Evolutionary conservation across 2,888 invertebrate genomes (phyloP), one percentile per base, ranked within the genome.

Genomic region (Ormyrus thymus): DNA sequence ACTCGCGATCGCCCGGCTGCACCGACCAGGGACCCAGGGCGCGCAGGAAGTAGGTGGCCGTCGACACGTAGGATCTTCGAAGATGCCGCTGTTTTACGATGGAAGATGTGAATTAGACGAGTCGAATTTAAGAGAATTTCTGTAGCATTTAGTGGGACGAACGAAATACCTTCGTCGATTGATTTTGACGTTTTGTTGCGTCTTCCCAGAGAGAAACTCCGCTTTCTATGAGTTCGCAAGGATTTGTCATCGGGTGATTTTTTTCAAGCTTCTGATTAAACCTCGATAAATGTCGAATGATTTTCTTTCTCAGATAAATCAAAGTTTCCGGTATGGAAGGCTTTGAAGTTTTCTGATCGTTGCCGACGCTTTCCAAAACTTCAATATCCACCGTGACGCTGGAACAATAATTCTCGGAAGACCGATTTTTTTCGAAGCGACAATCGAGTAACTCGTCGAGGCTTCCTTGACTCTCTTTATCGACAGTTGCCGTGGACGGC

Each of bases 21-120:
- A 92, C 86, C 15, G 89, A 87, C 91, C 91, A 92, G 0, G 91
- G 91, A 0, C 92, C 92, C 45, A 92, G 86, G 0, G 91, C 92
- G 76, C 90, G 87, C 1, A 91, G 82, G 80, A 92, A 92, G 82
- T 91, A 90, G 0, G 92, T 89, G 46, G 90, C 89, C 0, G 92
- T 89, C 0, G 88, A 84, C 7, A 92, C 84, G 0, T 90, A 92
- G 82, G 91, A 92, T 65, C 91, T 85, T 79, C 92, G 86, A 11
- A 88, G 88, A 81, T 92, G 91, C 68, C 76, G 83, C n/a, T 61
- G 51, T n/a, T 7, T 45, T 43, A 10, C 5, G 56, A 29, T 29
- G 10, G 1, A 46, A 46, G 15, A 7, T 13, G 7, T 29, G 4
- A 29, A 29, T 29, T 29, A 64, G 50, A 48, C 29, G 7, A n/a